Conservation (phyloP, 2,888 invertebrate species). For the Archaeoteleia sp. region DNA sequence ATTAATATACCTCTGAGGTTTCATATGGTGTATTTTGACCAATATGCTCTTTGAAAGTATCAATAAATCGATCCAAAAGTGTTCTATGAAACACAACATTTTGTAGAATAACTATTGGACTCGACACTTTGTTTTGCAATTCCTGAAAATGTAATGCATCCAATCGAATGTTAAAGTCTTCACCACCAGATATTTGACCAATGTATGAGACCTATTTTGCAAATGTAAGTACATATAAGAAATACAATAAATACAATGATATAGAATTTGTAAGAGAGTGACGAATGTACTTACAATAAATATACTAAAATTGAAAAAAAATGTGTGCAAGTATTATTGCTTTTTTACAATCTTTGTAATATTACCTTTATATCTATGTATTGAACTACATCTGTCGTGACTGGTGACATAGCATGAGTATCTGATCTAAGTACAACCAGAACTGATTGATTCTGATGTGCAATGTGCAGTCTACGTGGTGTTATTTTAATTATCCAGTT, state of each 20-base stretch:
- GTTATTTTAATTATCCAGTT: slow-evolving; percentile 92
- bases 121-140: slow-evolving; percentile 82
- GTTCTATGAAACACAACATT: slow-evolving; percentile 85
- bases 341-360: no score
- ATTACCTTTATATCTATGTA: slow-evolving; percentile 85
- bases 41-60: slow-evolving; percentile 86
- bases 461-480: slow-evolving; percentile 83
- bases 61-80: slow-evolving; percentile 88
- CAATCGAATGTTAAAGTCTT: slow-evolving; percentile 82
- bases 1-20: slow-evolving; percentile 76
- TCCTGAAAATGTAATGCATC: slow-evolving; percentile 88
- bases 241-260: no score
- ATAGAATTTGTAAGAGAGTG: no score
- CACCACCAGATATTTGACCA: slow-evolving; percentile 79
- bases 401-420: slow-evolving; percentile 81
- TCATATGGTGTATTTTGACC: slow-evolving; percentile 81
- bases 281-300: not conserved
- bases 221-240: slow-evolving; percentile 1
- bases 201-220: slow-evolving; percentile 1
- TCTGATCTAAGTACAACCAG: slow-evolving; percentile 86
- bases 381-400: slow-evolving; percentile 84
- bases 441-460: slow-evolving; percentile 87
- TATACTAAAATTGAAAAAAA: slow-evolving; percentile 1
- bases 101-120: slow-evolving; percentile 81
- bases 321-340: no score